Evolutionary conservation across 1,140 invertebrate genomes (phyloP), one percentile per base, ranked within the genome.

Genomic region (Drosophila arawakana): DNA sequence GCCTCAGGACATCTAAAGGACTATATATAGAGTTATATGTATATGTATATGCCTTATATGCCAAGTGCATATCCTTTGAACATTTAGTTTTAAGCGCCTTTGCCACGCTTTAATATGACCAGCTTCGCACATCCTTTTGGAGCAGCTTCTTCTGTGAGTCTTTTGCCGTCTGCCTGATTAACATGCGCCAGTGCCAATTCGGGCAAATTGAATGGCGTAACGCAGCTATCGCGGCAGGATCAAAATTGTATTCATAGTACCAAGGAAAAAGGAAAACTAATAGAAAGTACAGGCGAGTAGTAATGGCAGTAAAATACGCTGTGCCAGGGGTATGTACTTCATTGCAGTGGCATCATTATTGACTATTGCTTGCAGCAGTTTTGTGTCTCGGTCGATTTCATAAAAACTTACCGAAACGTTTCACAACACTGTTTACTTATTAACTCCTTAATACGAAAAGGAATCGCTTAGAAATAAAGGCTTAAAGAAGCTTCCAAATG

Each of bases 131-230:
- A 65, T 59, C 47, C 34, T 62, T 55, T 43, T 2, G 39, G 1
- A 43, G 4, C 39, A 11, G 10, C 39, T 41, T 60, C 18, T 18
- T 11, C 30, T 6, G 61, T 39, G 37, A 46, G 47, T 50, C 34
- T 21, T 41, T 39, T 43, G 43, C 68, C 65, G 52, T 37, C 37
- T 52, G 72, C 18, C 78, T 81, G 84, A 89, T 89, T 89, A 89
- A 84, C 81, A 84, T 80, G 72, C 75, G 84, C 84, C 85, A 89
- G 72, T 72, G 84, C 84, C 85, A 89, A 89, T 89, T 89, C 77
- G 71, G 78, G 65, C 78, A 88, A 88, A 89, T 88, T 88, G 84
- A 88, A 88, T 76, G 77, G 55, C 60, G 15, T 35, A 50, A 10
- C 60, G 60, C 46, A 50, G 46, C 46, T 81, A 75, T 77, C 77